A percentile compares a stretch with the other conserved stretches of the same genome.
Evolutionary conservation across 2,113 vertebrate species (phyloP).

Genomic region (Scortum barcoo): DNA sequence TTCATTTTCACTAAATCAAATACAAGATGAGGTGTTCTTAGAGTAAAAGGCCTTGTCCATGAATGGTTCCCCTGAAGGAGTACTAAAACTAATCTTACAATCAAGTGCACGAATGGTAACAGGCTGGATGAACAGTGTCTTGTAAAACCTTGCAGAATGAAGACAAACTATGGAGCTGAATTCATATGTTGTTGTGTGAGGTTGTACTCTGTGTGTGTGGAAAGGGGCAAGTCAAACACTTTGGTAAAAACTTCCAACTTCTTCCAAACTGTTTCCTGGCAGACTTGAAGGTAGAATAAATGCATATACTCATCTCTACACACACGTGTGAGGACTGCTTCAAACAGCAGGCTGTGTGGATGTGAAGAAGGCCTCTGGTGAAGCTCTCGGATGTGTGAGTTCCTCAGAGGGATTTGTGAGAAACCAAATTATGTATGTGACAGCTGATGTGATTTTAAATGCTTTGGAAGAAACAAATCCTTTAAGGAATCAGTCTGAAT

Average conservation of each 20-base stretch:
- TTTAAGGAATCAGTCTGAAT: constrained; percentile 38
- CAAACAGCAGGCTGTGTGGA: constrained; percentile 15
- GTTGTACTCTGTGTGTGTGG: background rate
- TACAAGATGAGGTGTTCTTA: background rate
- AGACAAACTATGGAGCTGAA: background rate
- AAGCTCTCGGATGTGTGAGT: constrained; percentile 11
- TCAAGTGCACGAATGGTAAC: background rate
- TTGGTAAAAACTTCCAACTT: background rate
- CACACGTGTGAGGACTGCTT: constrained; percentile 5
- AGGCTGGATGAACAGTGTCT: background rate
- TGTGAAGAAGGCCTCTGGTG: constrained; percentile 6
- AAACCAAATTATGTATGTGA: constrained; percentile 47
- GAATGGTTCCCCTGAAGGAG: background rate
- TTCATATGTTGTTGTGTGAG: background rate
- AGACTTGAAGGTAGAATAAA: background rate
- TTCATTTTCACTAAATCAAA: too few relatives aligned
- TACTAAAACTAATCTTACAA: background rate
- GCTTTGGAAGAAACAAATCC: constrained; percentile 32
- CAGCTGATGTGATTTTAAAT: constrained; percentile 53
- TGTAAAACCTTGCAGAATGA: background rate
- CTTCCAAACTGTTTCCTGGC: background rate
- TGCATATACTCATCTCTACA: background rate
- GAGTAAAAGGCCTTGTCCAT: background rate
- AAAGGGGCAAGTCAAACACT: background rate
- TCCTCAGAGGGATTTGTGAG: constrained; percentile 43